phyloP scores from a whole-genome alignment of 2,888 invertebrate species.

The Phyllotreta striolata region DNA sequence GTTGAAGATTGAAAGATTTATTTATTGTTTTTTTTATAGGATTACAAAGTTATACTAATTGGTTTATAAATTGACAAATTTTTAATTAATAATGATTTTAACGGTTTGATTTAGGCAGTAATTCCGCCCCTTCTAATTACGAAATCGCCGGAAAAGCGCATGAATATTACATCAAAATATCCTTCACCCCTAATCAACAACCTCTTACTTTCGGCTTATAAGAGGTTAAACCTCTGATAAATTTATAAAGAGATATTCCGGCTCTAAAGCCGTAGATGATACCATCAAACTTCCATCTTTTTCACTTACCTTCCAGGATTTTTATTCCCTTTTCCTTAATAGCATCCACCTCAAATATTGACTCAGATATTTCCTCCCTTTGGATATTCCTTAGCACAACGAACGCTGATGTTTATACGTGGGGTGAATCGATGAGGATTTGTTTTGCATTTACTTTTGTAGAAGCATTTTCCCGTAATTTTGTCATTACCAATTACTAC shows the following conservation, averaged over 20 bases:
- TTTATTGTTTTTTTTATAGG: slow-evolving; percentile 1
- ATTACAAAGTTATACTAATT: background rate
- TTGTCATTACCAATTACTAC: no score
- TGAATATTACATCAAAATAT: slow-evolving; percentile 32
- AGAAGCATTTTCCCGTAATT: no score
- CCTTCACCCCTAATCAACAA: slow-evolving; percentile 31
- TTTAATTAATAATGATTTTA: no score
- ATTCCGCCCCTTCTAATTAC: background rate
- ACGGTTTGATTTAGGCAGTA: background rate
- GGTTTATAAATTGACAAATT: background rate
- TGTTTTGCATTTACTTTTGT: background rate
- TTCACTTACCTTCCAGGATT: slow-evolving; percentile 42
- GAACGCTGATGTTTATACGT: slow-evolving; percentile 4
- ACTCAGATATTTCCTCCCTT: slow-evolving; percentile 55
- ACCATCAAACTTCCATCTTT: slow-evolving; percentile 36
- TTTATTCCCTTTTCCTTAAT: slow-evolving; percentile 46
- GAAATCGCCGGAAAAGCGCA: slow-evolving; percentile 7
- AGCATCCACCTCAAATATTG: slow-evolving; percentile 48
- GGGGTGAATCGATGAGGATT: background rate
- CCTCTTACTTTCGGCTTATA: slow-evolving; percentile 25
- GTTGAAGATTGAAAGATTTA: background rate
- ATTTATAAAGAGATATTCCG: slow-evolving; percentile 35
- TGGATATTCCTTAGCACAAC: slow-evolving; percentile 34
- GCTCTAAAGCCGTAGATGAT: slow-evolving; percentile 26
- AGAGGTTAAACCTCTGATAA: slow-evolving; percentile 39